Evolutionary conservation across 2,888 invertebrate genomes (phyloP), one percentile per base, ranked within the genome.

Genomic region (Odontocolon sp.): DNA sequence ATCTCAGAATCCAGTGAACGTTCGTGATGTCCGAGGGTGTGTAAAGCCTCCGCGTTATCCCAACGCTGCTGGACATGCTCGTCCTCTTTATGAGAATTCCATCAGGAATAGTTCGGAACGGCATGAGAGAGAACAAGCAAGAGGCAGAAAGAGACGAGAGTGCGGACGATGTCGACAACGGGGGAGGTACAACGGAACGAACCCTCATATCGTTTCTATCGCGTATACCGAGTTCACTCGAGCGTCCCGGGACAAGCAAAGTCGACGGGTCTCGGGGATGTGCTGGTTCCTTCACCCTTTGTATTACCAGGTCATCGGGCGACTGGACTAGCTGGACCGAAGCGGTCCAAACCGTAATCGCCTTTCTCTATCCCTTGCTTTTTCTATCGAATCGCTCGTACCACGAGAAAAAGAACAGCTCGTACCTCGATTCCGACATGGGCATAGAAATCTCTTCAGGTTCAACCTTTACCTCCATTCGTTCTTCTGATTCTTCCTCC

Each of bases 91-190:
- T 85, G 83, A 81, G 84, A 85, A 87, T 87, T 86, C 85, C 82
- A 85, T 85, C 45, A 83, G 79, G 82, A 85, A 86, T 87, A 87
- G 87, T 86, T 86, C 84, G 82, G 81, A 84, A 82, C 78, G 68
- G 66, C 76, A 76, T 78, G 54, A 28, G 45, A 14, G 33, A 26
- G 16, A 16, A 40, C 33, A 16, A 68, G 36, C 31, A 67, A 21
- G 18, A 40, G 33, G 26, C 42, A 31, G 56, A 52, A 33, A 56
- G 6, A 21, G 33, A 40, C 38, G 14, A 6, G n/a, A 8, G 42
- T 18, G 42, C 40, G 14, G 26, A 38, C 11, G 47, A 38, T 14
- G 42, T 8, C 36, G 33, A 40, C 42, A 21, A 40, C 21, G 54
- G 47, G 28, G 31, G 59, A 26, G 14, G 33, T 47, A 52, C 14